A percentile compares a stretch with the other conserved stretches of the same genome.
phyloP scores from a whole-genome alignment of 2,888 invertebrate genomes.

The Spilarctia lutea region DNA sequence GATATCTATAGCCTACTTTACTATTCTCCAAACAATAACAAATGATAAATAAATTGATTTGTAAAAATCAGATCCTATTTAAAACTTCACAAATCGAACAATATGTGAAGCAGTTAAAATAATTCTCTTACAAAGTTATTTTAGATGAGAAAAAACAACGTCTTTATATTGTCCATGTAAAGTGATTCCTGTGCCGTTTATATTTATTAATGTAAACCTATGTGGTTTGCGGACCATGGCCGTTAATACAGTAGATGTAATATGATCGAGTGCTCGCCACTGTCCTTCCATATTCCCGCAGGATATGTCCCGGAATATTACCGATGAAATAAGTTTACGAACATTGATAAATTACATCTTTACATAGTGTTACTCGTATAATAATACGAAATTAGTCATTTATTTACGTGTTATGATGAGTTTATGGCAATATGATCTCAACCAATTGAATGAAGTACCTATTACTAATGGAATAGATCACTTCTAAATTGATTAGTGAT shows the following conservation, averaged over 20 bases:
- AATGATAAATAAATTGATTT: neutral
- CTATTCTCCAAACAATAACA: neutral
- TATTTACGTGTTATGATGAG: constrained; percentile 30
- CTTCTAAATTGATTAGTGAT: constrained; percentile 60
- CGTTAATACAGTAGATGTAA: constrained; percentile 37
- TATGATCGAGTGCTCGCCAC: constrained; percentile 41
- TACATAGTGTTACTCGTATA: constrained; percentile 23
- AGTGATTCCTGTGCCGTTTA: neutral
- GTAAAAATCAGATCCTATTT: neutral
- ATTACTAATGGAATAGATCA: constrained; percentile 51
- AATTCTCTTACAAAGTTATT: neutral
- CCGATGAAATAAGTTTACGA: constrained; percentile 27
- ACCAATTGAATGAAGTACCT: constrained; percentile 38
- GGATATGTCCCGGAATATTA: constrained; percentile 33
- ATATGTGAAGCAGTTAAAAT: neutral
- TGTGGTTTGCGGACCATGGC: constrained; percentile 14
- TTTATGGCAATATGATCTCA: constrained; percentile 1
- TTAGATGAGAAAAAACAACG: neutral
- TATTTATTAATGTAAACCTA: constrained; percentile 18
- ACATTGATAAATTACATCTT: constrained; percentile 15
- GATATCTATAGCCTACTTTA: neutral
- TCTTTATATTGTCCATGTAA: neutral
- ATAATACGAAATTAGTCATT: constrained; percentile 28
- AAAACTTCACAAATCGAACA: neutral
- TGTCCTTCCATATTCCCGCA: constrained; percentile 38